Percentiles rank a stretch among this genome's conserved stretches.
Evolutionary conservation across 2,797 vertebrate species (phyloP).

Genomic region (Hyperoplus immaculatus): DNA sequence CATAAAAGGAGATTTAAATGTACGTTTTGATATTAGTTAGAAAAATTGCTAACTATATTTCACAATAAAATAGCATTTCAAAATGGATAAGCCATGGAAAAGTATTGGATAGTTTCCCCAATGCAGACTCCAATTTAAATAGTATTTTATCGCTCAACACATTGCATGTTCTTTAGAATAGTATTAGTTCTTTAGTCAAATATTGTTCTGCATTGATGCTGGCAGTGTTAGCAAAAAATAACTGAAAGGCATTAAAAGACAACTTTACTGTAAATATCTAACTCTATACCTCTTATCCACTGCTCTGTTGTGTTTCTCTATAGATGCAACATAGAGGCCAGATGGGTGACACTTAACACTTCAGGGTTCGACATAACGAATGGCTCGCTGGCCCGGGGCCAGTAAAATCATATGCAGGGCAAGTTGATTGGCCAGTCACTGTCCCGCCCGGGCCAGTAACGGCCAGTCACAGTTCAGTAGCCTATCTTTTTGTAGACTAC

Average conservation of each 20-base stretch:
- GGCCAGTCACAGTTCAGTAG: too few relatives aligned
- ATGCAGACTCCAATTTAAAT: not conserved
- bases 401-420: too few relatives aligned
- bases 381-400: too few relatives aligned
- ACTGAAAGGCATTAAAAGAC: not conserved
- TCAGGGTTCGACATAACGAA: too few relatives aligned
- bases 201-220: not conserved
- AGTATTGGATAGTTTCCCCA: not conserved
- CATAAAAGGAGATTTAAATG: not conserved
- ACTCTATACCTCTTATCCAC: not conserved
- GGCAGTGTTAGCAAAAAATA: not conserved
- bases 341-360: not conserved
- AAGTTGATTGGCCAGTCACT: too few relatives aligned
- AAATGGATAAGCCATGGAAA: not conserved
- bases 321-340: not conserved
- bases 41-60: not conserved
- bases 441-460: too few relatives aligned
- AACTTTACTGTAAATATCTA: not conserved
- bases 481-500: too few relatives aligned
- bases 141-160: not conserved
- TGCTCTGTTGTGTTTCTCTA: not conserved
- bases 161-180: not conserved
- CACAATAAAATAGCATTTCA: not conserved
- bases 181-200: not conserved
- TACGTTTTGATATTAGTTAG: not conserved